Evolutionary conservation across 2,888 invertebrate genomes (phyloP).

Genomic region (Aporophyla lueneburgensis): DNA sequence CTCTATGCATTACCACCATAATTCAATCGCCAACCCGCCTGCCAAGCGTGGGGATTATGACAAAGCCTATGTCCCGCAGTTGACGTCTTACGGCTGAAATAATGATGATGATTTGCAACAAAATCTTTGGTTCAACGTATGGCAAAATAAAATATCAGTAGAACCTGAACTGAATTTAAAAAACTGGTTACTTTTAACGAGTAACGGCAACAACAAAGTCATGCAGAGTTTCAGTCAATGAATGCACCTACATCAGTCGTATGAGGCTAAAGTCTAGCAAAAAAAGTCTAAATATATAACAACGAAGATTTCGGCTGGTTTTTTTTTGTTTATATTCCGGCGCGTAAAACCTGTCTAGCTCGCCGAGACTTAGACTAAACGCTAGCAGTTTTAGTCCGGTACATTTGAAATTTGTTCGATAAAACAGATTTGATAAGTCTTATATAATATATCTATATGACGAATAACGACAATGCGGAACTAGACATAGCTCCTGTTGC

Average conservation of each 20-base stretch:
- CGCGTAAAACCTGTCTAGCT: slow-evolving; percentile 81
- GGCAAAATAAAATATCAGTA: background rate
- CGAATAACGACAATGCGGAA: slow-evolving; percentile 10
- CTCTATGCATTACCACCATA: no score
- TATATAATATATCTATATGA: background rate
- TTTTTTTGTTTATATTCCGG: slow-evolving; percentile 78
- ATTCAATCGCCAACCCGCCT: no score
- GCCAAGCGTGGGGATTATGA: no score
- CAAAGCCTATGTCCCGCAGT: no score
- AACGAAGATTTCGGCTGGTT: slow-evolving; percentile 73
- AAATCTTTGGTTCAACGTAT: no score
- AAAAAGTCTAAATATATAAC: slow-evolving; percentile 69
- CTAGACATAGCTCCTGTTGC: slow-evolving; percentile 3
- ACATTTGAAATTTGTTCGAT: slow-evolving; percentile 64
- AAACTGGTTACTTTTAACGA: background rate
- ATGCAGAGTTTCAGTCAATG: slow-evolving; percentile 35
- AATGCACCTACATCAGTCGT: slow-evolving; percentile 54
- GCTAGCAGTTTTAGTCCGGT: slow-evolving; percentile 67
- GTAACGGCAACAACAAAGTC: slow-evolving; percentile 1
- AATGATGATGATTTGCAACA: no score
- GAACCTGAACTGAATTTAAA: background rate
- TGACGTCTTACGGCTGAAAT: no score
- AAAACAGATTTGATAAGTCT: slow-evolving; percentile 29
- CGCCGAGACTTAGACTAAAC: slow-evolving; percentile 68
- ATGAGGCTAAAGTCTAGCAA: slow-evolving; percentile 71